Evolutionary conservation across 2,888 invertebrate species (phyloP).

Genomic region (Phortica okadai): DNA sequence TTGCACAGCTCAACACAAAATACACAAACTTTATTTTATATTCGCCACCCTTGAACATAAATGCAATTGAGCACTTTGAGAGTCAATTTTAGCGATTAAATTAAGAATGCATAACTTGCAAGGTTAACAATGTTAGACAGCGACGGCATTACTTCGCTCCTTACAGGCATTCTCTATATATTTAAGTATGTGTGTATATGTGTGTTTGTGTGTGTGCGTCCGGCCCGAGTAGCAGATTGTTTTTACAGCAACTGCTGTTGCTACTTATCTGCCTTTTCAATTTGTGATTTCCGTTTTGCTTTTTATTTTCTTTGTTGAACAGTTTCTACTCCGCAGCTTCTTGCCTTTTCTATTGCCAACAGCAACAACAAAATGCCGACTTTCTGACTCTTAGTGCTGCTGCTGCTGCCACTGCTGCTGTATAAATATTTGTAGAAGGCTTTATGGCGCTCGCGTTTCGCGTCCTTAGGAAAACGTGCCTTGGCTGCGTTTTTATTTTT

Average conservation of each 20-base stretch:
- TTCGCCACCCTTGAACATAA: not conserved
- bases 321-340: constrained; percentile 18
- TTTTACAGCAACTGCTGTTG: constrained; percentile 30
- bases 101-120: constrained; percentile 69
- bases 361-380: constrained; percentile 16
- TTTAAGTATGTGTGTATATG: not conserved
- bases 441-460: constrained; percentile 9
- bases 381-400: constrained; percentile 3
- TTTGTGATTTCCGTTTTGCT: constrained; percentile 58
- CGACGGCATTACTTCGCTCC: constrained; percentile 29
- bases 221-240: constrained; percentile 16
- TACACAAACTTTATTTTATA: constrained; percentile 3
- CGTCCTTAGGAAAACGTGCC: constrained; percentile 18
- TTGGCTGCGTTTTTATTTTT: constrained; percentile 11
- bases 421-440: constrained; percentile 27
- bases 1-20: not conserved
- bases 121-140: constrained; percentile 58
- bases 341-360: constrained; percentile 35
- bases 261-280: constrained; percentile 59
- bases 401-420: constrained; percentile 9
- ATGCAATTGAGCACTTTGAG: constrained; percentile 55
- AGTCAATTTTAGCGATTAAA: constrained; percentile 69
- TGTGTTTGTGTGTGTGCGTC: constrained; percentile 11
- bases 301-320: constrained; percentile 33
- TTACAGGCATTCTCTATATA: not conserved